These are phyloP conservation scores for Tursiops truncatus DNA, from an alignment of 2,113 vertebrate genomes.

Conservation along the genomic window DNA sequence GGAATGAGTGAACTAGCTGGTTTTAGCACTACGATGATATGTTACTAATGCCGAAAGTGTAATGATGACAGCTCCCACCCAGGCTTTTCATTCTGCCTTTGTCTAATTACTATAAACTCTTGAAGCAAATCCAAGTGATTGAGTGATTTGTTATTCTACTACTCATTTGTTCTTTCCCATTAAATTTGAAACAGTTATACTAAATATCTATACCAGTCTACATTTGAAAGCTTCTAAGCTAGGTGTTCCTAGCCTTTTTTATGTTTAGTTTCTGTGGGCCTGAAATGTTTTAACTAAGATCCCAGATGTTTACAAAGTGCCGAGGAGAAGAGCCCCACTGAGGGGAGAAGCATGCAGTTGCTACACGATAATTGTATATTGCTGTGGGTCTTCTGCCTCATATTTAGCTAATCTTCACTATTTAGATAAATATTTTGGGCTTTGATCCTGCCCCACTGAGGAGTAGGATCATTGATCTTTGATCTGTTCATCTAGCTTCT, in stretches of 20 bases:
- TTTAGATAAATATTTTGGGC: not conserved
- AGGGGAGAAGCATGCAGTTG: not conserved
- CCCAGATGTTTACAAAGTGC: not conserved
- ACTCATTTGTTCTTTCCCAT: not conserved
- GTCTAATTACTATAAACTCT: not conserved
- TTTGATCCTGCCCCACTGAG: not conserved
- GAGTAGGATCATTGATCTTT: not conserved
- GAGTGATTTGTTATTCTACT: not conserved
- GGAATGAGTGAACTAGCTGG: not conserved
- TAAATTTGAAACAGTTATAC: conserved; percentile 6
- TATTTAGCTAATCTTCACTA: not conserved
- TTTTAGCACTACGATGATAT: not conserved
- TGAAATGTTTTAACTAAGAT: not conserved
- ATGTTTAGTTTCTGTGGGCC: not conserved
- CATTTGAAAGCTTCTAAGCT: conserved; percentile 13
- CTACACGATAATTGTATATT: not conserved
- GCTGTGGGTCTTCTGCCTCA: not conserved
- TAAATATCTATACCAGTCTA: not conserved
- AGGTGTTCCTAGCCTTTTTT: not conserved
- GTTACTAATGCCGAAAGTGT: not conserved
- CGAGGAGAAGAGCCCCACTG: not conserved
- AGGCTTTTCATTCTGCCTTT: not conserved
- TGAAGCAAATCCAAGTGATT: not conserved
- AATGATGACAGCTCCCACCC: no score
- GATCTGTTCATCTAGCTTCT: not conserved